Conservation (phyloP, 2,113 vertebrate genomes). For the Empidonax traillii region DNA sequence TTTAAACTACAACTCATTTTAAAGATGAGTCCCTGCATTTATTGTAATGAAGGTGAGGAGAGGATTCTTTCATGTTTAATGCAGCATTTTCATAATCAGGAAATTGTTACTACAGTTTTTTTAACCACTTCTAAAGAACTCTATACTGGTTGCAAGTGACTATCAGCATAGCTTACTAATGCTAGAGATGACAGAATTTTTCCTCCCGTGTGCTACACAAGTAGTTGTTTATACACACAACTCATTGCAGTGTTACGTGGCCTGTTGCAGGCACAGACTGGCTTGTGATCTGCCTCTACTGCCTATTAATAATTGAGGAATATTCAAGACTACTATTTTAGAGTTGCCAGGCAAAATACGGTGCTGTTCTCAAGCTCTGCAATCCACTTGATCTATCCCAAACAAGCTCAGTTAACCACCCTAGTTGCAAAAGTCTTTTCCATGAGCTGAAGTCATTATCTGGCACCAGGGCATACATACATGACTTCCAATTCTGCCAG, state of each 20-base stretch:
- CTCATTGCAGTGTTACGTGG: not conserved
- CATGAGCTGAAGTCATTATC: not conserved
- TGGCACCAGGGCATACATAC: accelerated
- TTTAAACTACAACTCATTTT: not conserved
- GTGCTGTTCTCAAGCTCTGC: not conserved
- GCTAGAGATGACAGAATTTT: not conserved
- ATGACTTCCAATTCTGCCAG: not conserved
- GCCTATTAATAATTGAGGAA: not conserved
- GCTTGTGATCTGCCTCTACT: not conserved
- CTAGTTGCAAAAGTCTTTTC: not conserved
- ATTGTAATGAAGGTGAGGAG: not conserved
- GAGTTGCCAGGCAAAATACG: not conserved
- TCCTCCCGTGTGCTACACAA: not conserved
- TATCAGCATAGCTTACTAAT: not conserved
- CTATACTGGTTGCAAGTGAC: not conserved
- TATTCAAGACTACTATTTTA: not conserved
- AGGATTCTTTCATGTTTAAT: not conserved
- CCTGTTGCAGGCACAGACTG: not conserved
- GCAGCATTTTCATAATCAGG: not conserved
- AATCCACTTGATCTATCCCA: not conserved
- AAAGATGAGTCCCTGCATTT: not conserved
- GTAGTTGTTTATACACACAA: not conserved
- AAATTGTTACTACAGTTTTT: not conserved
- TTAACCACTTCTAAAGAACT: not conserved
- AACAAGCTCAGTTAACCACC: not conserved